A percentile compares a stretch with the other conserved stretches of the same genome.
Conservation (phyloP, 2,888 invertebrate genomes). For the Protula sp. region DNA sequence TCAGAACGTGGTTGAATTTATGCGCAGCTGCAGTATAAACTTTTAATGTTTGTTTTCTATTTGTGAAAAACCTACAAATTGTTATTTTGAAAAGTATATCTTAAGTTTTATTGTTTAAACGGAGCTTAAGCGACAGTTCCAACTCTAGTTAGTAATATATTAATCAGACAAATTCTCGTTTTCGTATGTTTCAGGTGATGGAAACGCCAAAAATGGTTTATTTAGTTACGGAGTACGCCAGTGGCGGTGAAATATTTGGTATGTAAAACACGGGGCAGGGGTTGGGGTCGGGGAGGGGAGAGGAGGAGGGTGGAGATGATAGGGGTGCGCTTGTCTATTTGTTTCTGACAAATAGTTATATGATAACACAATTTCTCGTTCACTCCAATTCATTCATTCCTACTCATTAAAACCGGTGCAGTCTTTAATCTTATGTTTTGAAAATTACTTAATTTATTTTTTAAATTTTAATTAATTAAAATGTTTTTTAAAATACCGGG, state of each 20-base stretch:
- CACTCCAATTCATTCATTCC: too few species aligned
- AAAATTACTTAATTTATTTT: too few species aligned
- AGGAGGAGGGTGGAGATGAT: slow-evolving; percentile 86
- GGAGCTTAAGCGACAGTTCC: too few species aligned
- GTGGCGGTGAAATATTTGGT: slow-evolving; percentile 98
- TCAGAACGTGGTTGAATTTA: too few species aligned
- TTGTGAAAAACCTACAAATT: not conserved
- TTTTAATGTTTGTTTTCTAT: not conserved
- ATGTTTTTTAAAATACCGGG: too few species aligned
- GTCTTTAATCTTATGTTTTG: too few species aligned
- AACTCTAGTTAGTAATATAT: too few species aligned
- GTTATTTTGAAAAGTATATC: not conserved
- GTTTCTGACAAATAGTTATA: too few species aligned
- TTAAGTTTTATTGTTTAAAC: not conserved
- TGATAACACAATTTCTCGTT: too few species aligned
- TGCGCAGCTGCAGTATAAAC: not conserved
- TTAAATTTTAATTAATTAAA: too few species aligned
- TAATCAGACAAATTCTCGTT: not conserved
- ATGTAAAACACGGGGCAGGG: slow-evolving; percentile 59
- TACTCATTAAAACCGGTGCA: too few species aligned
- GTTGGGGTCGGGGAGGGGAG: slow-evolving; percentile 89
- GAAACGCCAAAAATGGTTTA: slow-evolving; percentile 95
- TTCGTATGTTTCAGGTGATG: slow-evolving; percentile 69
- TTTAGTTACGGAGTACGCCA: slow-evolving; percentile 96
- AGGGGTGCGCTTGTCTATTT: too few species aligned